Base-by-base conservation (phyloP, 2,113 vertebrate genomes). In the Phalacrocorax carbo region DNA sequence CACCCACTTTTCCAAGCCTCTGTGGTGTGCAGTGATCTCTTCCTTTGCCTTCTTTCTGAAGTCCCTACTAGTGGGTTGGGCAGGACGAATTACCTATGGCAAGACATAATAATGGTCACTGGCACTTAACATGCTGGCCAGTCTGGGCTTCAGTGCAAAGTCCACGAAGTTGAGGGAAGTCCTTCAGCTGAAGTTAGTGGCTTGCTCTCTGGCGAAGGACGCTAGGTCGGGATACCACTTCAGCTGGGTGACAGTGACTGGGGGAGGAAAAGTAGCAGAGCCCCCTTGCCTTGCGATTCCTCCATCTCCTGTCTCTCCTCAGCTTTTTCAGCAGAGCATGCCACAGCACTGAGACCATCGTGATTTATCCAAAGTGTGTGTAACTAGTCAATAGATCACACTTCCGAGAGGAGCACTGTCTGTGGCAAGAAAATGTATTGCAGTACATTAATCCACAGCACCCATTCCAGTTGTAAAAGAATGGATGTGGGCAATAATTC, bases 371-470 rank as follows among this genome's bases (percentile, higher is more conserved):
- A 3, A 54, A 83, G 42, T 70, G 61, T 58, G 5, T 70, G 91
- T 72, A 93, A 84, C 84, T 66, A 87, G 91, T 94, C 93, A 62
- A 87, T 96, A 97, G 94, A 97, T 97, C 94, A 96, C 70, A 48
- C 54, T 93, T 95, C 58, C 0, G 1, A 93, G 91, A 95, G 93
- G 82, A 94, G 66, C 89, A 65, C 62, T 93, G 58, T 96, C 94
- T 95, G 54, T 93, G 72, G 84, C 87, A 94, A 60, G 87, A 76
- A 90, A 92, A 97, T 93, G 86, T 85, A 95, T 89, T 91, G 85
- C 66, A 82, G 70, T 72, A 57, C 93, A 72, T 97, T 93, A 93
- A 96, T 97, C 87, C 93, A 77, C 2, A 1, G 65, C 4, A 7
- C 84, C 94, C 66, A 55, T 88, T 93, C 51, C 95, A 87, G 82